phyloP scores from a whole-genome alignment of 2,113 vertebrate genomes.

The Oreotrochilus melanogaster region DNA sequence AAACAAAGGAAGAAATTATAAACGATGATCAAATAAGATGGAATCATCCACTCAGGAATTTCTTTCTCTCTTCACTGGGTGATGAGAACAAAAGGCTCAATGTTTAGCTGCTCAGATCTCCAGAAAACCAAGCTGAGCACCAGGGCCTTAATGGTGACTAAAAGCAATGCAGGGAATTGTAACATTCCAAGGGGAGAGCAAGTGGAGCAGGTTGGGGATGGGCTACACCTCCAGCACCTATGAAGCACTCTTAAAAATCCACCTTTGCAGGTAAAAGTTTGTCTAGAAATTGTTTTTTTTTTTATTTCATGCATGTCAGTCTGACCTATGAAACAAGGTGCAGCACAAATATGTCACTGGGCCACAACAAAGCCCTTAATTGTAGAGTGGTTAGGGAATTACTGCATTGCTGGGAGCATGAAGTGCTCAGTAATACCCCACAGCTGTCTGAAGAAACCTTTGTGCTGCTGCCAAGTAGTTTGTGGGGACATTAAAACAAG shows the following conservation, averaged over 20 bases:
- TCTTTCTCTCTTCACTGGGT: not conserved
- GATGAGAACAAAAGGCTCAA: slow-evolving; percentile 49
- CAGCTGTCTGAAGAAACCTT: slow-evolving; percentile 46
- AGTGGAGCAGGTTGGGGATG: not conserved
- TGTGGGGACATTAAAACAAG: slow-evolving; percentile 41
- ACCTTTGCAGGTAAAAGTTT: not conserved
- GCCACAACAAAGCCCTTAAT: slow-evolving; percentile 50
- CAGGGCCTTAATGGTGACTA: not conserved
- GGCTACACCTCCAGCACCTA: not conserved
- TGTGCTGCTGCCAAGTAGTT: slow-evolving; percentile 45
- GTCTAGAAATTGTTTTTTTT: not conserved
- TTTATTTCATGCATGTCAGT: not conserved
- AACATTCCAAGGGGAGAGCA: not conserved
- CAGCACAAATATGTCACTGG: slow-evolving; percentile 2
- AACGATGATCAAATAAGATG: slow-evolving; percentile 43
- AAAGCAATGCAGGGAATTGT: not conserved
- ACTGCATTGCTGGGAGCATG: slow-evolving; percentile 23
- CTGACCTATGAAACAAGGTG: slow-evolving; percentile 10
- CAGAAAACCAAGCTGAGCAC: not conserved
- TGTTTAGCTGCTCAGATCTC: not conserved
- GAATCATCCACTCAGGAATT: slow-evolving; percentile 34
- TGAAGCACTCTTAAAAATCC: not conserved
- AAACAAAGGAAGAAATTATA: slow-evolving; percentile 57
- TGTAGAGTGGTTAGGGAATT: slow-evolving; percentile 26
- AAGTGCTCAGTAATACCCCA: slow-evolving; percentile 16